phyloP scores from a whole-genome alignment of 2,888 invertebrate species.

The Rotaria macrura region DNA sequence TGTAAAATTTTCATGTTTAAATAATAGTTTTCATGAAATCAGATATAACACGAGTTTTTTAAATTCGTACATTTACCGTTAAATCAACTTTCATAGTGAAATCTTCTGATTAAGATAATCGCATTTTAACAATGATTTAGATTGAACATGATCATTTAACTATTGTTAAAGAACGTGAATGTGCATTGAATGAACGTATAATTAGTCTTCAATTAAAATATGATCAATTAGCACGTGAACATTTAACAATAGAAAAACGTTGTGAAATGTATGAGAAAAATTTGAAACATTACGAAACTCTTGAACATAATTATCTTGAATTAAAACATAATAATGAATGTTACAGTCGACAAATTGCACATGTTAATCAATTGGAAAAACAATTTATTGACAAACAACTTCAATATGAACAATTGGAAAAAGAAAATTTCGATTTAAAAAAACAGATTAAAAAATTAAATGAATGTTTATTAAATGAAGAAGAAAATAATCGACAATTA shows the following conservation, averaged over 20 bases:
- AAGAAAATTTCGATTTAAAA: neutral
- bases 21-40: too few species aligned
- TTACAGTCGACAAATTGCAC: neutral
- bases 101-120: too few species aligned
- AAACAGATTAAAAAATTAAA: neutral
- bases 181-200: conserved; percentile 2
- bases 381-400: neutral
- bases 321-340: conserved; percentile 7
- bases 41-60: too few species aligned
- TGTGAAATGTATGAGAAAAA: neutral
- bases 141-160: conserved; percentile 5
- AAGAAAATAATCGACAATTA: neutral
- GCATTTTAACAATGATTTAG: neutral
- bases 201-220: neutral
- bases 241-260: neutral
- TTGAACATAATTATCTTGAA: conserved; percentile 15
- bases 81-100: too few species aligned
- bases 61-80: too few species aligned
- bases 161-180: neutral
- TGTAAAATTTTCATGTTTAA: too few species aligned
- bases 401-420: conserved; percentile 18
- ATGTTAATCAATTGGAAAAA: neutral
- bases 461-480: neutral
- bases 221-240: neutral
- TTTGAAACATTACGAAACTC: neutral